Conservation (phyloP, 2,888 invertebrate genomes). For the Drosophila leonis region DNA sequence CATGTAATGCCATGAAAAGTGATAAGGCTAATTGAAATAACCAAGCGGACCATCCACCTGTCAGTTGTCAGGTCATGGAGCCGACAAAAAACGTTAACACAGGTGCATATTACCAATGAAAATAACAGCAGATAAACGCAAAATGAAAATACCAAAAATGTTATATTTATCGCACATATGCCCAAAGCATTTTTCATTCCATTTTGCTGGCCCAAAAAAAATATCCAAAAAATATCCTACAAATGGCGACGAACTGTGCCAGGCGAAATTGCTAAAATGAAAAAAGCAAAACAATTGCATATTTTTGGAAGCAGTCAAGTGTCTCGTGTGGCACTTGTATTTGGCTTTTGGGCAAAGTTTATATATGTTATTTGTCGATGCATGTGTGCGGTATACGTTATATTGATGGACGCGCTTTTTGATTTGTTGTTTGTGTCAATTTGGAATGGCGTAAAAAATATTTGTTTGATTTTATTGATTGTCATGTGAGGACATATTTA, state of each 20-base stretch:
- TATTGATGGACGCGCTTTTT: constrained; percentile 63
- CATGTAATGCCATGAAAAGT: constrained; percentile 37
- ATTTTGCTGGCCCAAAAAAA: constrained; percentile 26
- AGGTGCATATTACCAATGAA: constrained; percentile 52
- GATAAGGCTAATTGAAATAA: constrained; percentile 58
- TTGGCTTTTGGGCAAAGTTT: constrained; percentile 19
- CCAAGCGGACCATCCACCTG: constrained; percentile 29
- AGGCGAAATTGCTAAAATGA: constrained; percentile 3
- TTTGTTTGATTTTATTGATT: constrained; percentile 63
- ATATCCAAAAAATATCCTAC: constrained; percentile 20
- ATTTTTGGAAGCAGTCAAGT: constrained; percentile 50
- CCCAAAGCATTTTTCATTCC: constrained; percentile 17
- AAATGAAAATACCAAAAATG: constrained; percentile 24
- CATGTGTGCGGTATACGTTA: constrained; percentile 33
- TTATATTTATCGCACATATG: constrained; percentile 32
- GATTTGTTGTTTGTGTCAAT: constrained; percentile 75
- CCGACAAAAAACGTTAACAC: constrained; percentile 28
- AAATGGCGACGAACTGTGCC: constrained; percentile 24
- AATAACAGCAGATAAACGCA: constrained; percentile 31
- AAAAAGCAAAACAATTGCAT: constrained; percentile 21
- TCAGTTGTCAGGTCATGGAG: constrained; percentile 61
- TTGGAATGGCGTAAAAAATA: constrained; percentile 55
- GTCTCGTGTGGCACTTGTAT: constrained; percentile 38
- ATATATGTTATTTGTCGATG: constrained; percentile 4
- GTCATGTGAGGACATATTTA: constrained; percentile 34